Base-by-base conservation (phyloP, 2,888 invertebrate genomes). In the Lasioglossum figueresi region DNA sequence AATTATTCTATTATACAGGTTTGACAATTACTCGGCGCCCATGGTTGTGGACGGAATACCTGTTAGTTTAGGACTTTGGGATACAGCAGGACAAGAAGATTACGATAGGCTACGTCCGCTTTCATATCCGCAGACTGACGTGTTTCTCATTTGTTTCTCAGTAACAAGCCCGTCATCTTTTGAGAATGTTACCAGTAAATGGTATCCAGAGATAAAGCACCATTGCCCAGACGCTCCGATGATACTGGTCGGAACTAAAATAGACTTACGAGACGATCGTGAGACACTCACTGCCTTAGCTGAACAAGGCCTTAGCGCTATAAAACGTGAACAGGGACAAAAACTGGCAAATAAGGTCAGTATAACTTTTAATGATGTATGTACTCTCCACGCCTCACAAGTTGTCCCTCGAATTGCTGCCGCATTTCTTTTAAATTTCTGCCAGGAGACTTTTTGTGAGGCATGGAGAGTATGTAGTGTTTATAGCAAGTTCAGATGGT, bases 151-250 rank as follows among this genome's bases (percentile, higher is more conserved):
- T 96, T 99, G 99, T 96, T 99, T 99, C 96, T 99, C 99, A 96
- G 99, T 99, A 91, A 99, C 99, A 92, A 99, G 99, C 95, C 99
- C 99, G 88, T 99, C 99, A 78, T 99, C 99, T 76, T 99, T 99
- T 96, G 99, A 99, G 96, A 99, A 99, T 97, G 99, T 99, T 88
- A 98, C 98, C 94, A 99, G 99, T 91, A 99, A 99, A 96, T 99
- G 99, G 99, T 99, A 99, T 96, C 99, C 99, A 90, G 99, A 99
- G 97, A 99, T 99, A 93, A 99, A 99, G 96, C 99, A 99, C 95
- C 99, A 99, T 95, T 99, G 99, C 96, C 99, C 99, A 87, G 99
- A 99, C 96, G 99, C 99, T 90, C 99, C 99, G 86, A 99, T 99
- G 95, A 98, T 99, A 95, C 97, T 99, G 95, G 99, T 99, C 95